Base-by-base conservation (phyloP, 23 tunicate species). In the Halocynthia roretzi region DNA sequence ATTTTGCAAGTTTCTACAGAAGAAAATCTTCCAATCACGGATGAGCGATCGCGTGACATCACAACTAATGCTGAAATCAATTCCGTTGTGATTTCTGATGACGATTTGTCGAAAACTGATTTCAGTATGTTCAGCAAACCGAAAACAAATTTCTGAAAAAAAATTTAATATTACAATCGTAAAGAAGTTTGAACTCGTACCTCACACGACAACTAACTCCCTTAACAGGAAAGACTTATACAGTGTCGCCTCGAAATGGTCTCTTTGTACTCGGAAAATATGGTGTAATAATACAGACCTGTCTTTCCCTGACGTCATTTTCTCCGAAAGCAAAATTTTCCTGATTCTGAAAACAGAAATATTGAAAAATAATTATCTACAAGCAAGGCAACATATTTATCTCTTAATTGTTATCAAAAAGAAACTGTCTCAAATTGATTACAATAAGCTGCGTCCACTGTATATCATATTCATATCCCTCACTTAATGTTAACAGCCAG, bases 1-100 rank as follows among this genome's bases (percentile, higher is more conserved):
- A 50, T 56, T 10, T 12, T 54, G 64, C 78, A 74, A 50, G 78
- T 52, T 53, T 21, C 56, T 53, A 8, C 10, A 5, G 17, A 14
- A 14, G 19, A 10, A 54, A 74, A 74, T 15, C 50, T 8, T 74
- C 64, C 78, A 10, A 54, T 53, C 55, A 74, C 31, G 19, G 78
- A 74, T 19, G 17, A 12, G 56, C 22, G 50, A 74, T 74, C 78
- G n/a, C 78, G n/a, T 19, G 78, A 74, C 78, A 74, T 74, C 22
- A 74, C 22, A 8, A 54, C 78, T 14, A 74, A 48, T 8, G 78
- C 5, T 50, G 78, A 53, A 20, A 74, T 40, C 10, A 19, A 50
- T 56, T 10, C 63, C 64, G 2, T 48, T n/a, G 56, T 15, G 19
- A 8, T 15, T 10, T 53, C 78, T 8, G 49, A 4, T 4, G 44